Percentiles rank a stretch among this genome's conserved stretches.
Conservation (phyloP, 2,113 vertebrate species). For the Eclectus roratus region DNA sequence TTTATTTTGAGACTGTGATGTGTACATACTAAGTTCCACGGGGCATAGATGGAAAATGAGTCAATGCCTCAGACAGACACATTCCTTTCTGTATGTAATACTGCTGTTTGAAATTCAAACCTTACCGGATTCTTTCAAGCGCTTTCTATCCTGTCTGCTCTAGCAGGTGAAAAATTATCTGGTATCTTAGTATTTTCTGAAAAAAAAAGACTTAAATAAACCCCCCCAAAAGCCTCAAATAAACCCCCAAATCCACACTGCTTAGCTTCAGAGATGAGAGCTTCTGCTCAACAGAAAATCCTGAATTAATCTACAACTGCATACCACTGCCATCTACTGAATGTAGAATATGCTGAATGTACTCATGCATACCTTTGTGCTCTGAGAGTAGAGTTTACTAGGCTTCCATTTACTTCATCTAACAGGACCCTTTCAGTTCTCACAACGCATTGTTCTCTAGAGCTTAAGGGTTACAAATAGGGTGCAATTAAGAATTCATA, state of each 20-base stretch:
- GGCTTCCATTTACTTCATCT: neutral
- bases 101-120: neutral
- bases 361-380: neutral
- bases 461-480: neutral
- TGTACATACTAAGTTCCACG: neutral
- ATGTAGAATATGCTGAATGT: neutral
- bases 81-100: neutral
- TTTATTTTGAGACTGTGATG: conserved; percentile 24
- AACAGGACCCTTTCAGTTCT: neutral
- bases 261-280: neutral
- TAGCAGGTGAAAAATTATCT: neutral
- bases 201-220: neutral
- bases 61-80: neutral
- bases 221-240: neutral
- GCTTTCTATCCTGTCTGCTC: neutral
- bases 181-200: neutral
- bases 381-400: neutral
- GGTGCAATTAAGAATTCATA: neutral
- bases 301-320: conserved; percentile 2
- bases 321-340: conserved; percentile 63
- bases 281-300: conserved; percentile 12
- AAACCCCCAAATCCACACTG: neutral
- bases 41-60: conserved; percentile 39
- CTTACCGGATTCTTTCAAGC: neutral
- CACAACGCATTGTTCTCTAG: neutral